Percentiles rank a stretch among this genome's conserved stretches.
Evolutionary conservation across 2,888 invertebrate genomes (phyloP).

Genomic region (Colostygia pectinataria): DNA sequence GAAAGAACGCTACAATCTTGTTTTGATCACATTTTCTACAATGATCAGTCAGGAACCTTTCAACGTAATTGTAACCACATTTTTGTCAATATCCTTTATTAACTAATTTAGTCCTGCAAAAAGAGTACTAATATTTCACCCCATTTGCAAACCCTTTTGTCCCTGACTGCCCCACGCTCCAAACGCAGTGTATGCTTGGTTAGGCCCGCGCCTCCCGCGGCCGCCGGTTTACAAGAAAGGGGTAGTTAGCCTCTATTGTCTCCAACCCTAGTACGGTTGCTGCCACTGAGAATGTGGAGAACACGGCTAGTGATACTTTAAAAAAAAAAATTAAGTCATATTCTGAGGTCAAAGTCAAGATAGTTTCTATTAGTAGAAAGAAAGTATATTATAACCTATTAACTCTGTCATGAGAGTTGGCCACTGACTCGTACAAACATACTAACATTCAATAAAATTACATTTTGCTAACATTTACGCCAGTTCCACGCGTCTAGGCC

Average conservation of each 20-base stretch:
- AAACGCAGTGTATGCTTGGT: slow-evolving; percentile 79
- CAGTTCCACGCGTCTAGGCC: too few species aligned
- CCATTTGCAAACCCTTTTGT: slow-evolving; percentile 33
- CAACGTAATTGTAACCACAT: too few species aligned
- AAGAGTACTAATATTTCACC: slow-evolving; percentile 7
- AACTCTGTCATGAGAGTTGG: too few species aligned
- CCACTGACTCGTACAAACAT: too few species aligned
- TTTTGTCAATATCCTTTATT: too few species aligned
- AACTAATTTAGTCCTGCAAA: slow-evolving; percentile 2
- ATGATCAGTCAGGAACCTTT: too few species aligned
- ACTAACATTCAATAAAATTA: too few species aligned
- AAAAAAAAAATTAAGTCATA: not conserved
- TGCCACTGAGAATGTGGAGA: slow-evolving; percentile 40
- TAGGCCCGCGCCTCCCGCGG: slow-evolving; percentile 75
- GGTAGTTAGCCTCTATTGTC: slow-evolving; percentile 82
- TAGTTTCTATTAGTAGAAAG: too few species aligned
- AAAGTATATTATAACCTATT: too few species aligned
- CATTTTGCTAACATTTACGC: too few species aligned
- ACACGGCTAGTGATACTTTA: slow-evolving; percentile 56
- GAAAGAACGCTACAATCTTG: too few species aligned
- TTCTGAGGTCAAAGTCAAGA: not conserved
- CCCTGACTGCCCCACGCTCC: slow-evolving; percentile 50
- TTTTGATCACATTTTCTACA: too few species aligned
- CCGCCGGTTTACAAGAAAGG: slow-evolving; percentile 71
- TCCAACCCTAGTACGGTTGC: slow-evolving; percentile 50